Evolutionary conservation across 2,113 vertebrate species (phyloP), one percentile per base, ranked within the genome.

Genomic region (Ornithorhynchus anatinus): DNA sequence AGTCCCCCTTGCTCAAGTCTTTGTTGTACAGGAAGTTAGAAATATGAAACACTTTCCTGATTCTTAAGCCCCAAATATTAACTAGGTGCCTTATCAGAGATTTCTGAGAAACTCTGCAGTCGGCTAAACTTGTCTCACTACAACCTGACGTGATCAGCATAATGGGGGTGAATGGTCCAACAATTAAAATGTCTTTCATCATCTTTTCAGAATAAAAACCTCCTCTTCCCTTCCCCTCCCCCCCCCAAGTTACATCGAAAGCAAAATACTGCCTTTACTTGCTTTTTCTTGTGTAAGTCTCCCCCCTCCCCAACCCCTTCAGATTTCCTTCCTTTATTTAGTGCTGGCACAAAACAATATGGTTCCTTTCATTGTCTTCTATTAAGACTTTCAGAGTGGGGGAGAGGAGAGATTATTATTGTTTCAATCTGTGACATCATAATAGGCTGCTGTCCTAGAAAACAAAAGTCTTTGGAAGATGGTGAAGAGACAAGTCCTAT

Each of bases 381-480:
- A 27, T 65, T 73, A 76, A 86, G 75, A 69, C 69, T 86, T 69
- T 65, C 75, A 75, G 66, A n/a, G n/a, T n/a, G 1, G 70, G 3
- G 20, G 47, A 69, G 58, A 79, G 80, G 86, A 69, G 75, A 61
- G 77, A 87, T 86, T 81, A 90, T 81, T 84, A 86, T 88, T 86
- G 85, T 84, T 89, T 84, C 76, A 64, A 60, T 1, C 1, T 11
- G 63, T 90, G 91, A 94, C 85, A 90, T 90, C 91, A 86, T 90
- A 93, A 94, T 94, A 91, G 87, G 87, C 85, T 89, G 90, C 91
- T 94, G 92, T 93, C 91, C 89, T 82, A 4, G 77, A 60, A 86
- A 86, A 93, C 91, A 94, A 93, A 93, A 88, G 91, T 89, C 86
- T 77, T 66, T 59, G 61, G 54, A 66, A 90, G 87, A 81, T 0